phyloP scores from a whole-genome alignment of 2,888 invertebrate species.

The Heterodera filipjevi region DNA sequence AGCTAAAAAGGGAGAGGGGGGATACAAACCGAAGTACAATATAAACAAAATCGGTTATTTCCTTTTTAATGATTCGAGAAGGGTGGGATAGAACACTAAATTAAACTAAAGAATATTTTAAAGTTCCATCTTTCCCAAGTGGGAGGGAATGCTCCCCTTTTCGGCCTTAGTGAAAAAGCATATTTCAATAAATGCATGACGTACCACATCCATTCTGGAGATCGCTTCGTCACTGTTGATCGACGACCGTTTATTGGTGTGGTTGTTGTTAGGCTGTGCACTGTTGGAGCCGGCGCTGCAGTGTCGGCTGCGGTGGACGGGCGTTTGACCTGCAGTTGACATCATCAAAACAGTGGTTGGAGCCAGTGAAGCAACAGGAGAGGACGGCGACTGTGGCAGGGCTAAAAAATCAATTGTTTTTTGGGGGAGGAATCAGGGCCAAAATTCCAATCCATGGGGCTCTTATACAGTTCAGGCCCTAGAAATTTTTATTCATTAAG shows the following conservation, averaged over 20 bases:
- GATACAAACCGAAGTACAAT: no score
- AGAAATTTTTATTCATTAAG: no score
- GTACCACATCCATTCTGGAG: conserved; percentile 41
- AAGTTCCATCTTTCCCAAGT: no score
- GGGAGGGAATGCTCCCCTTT: no score
- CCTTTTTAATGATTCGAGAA: no score
- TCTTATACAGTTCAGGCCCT: not conserved
- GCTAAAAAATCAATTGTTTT: not conserved
- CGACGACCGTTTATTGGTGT: conserved; percentile 20
- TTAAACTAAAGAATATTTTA: no score
- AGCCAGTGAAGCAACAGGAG: not conserved
- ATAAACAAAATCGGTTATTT: no score
- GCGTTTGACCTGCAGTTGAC: conserved; percentile 19
- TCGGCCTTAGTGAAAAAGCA: no score
- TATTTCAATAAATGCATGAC: no score
- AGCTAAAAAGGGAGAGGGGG: no score
- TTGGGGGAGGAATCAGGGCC: not conserved
- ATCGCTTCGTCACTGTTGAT: conserved; percentile 29
- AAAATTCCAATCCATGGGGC: not conserved
- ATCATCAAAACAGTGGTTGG: conserved; percentile 9
- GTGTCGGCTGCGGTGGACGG: conserved; percentile 21
- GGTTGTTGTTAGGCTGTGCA: conserved; percentile 11
- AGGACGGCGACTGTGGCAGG: not conserved
- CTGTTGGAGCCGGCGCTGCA: conserved; percentile 16
- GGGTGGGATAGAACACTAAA: no score